Evolutionary conservation across 2,888 invertebrate genomes (phyloP).

Genomic region (Trissonchulus latispiculum): DNA sequence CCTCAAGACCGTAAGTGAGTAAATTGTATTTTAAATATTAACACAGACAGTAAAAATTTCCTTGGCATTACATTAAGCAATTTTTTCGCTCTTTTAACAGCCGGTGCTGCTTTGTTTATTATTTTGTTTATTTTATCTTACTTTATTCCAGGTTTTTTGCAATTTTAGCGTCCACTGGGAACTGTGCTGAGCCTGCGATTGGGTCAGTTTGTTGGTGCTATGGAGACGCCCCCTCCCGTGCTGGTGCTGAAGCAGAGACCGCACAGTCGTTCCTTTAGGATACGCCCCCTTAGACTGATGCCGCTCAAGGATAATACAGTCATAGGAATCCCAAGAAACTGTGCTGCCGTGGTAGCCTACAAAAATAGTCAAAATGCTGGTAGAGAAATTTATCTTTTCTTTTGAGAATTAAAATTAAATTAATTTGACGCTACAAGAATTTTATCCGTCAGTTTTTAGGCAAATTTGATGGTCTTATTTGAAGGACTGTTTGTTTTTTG

Average conservation of each 20-base stretch:
- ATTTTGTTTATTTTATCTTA: too few relatives aligned
- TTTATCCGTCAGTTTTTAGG: too few relatives aligned
- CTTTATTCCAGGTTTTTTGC: background rate
- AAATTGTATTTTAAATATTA: too few relatives aligned
- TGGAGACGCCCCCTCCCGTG: slow-evolving; percentile 56
- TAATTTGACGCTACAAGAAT: too few relatives aligned
- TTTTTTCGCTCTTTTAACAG: too few relatives aligned
- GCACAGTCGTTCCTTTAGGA: slow-evolving; percentile 21
- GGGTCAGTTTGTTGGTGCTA: slow-evolving; percentile 75
- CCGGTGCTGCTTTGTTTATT: too few relatives aligned
- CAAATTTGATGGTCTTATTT: too few relatives aligned
- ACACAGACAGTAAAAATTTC: too few relatives aligned
- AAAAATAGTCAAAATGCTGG: slow-evolving; percentile 5
- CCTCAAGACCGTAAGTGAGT: too few relatives aligned
- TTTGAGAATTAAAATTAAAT: too few relatives aligned
- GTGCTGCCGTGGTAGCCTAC: slow-evolving; percentile 50
- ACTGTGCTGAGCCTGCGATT: slow-evolving; percentile 60
- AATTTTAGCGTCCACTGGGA: slow-evolving; percentile 46
- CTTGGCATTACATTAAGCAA: too few relatives aligned
- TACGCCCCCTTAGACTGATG: background rate
- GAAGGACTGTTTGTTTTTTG: too few relatives aligned
- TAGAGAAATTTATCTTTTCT: background rate
- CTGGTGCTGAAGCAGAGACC: slow-evolving; percentile 53
- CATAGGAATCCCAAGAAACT: slow-evolving; percentile 54
- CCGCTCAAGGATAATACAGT: slow-evolving; percentile 50